Conservation (phyloP, 2,797 vertebrate genomes). For the Clarias pachynema region DNA sequence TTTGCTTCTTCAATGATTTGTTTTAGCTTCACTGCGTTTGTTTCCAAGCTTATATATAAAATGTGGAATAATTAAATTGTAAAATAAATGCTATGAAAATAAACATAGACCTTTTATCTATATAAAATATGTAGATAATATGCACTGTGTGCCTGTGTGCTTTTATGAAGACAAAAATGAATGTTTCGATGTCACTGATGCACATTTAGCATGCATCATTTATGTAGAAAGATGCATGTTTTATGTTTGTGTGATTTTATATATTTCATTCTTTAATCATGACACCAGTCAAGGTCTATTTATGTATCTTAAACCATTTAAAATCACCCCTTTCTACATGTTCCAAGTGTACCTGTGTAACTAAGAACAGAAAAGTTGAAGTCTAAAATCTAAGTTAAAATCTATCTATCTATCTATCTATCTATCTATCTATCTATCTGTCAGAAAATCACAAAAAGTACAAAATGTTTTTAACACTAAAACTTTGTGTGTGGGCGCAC, state of each 20-base stretch:
- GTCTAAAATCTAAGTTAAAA: neutral
- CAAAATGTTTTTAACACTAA: neutral
- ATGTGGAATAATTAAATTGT: neutral
- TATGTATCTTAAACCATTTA: neutral
- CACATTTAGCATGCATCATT: neutral
- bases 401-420: neutral
- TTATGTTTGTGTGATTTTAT: neutral
- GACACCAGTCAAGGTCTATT: neutral
- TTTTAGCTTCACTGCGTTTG: neutral
- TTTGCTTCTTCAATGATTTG: conserved; percentile 17
- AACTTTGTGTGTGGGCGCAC: neutral
- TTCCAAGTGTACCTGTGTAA: neutral
- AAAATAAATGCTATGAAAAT: neutral
- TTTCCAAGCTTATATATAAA: neutral
- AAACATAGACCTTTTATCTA: neutral
- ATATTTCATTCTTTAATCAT: neutral
- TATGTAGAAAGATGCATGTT: neutral
- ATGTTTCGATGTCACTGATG: neutral
- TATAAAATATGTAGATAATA: neutral
- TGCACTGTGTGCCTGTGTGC: neutral
- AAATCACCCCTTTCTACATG: neutral
- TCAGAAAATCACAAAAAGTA: neutral
- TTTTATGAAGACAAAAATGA: neutral
- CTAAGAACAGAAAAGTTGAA: neutral
- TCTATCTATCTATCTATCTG: neutral